phyloP scores from a whole-genome alignment of 2,113 vertebrate species.

The Deroptyus accipitrinus region DNA sequence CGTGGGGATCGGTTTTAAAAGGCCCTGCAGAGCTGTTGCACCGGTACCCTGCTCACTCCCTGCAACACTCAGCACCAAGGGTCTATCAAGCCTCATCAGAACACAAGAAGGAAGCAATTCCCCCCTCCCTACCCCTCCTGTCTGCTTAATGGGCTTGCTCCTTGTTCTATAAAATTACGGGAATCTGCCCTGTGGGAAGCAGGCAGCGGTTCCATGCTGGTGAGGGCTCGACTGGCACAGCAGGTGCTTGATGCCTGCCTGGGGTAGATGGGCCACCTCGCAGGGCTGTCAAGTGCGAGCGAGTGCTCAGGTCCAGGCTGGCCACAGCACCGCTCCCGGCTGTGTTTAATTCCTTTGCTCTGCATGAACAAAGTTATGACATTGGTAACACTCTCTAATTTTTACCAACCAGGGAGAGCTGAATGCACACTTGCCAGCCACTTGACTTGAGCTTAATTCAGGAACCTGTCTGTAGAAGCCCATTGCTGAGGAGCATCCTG shows the following conservation, averaged over 20 bases:
- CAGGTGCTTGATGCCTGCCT: not conserved
- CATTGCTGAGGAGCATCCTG: not conserved
- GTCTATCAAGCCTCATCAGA: not conserved
- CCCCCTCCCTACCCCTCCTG: not conserved
- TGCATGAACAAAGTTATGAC: not conserved
- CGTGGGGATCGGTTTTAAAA: not conserved
- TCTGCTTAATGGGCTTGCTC: not conserved
- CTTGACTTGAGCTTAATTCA: not conserved
- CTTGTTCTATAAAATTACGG: not conserved
- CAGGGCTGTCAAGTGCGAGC: fast-evolving
- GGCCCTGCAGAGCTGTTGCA: not conserved
- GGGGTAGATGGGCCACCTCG: not conserved
- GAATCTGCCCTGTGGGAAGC: not conserved
- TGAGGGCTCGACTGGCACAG: fast-evolving
- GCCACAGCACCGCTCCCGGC: not conserved
- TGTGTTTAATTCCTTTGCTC: not conserved
- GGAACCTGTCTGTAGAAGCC: not conserved
- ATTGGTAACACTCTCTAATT: not conserved
- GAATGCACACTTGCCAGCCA: not conserved
- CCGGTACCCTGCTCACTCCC: not conserved
- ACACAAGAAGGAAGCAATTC: fast-evolving
- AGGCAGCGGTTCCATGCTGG: not conserved
- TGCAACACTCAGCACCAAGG: not conserved
- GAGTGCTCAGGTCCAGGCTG: not conserved
- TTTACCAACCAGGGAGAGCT: not conserved